phyloP scores from a whole-genome alignment of 2,888 invertebrate genomes.

The Cabera pusaria region DNA sequence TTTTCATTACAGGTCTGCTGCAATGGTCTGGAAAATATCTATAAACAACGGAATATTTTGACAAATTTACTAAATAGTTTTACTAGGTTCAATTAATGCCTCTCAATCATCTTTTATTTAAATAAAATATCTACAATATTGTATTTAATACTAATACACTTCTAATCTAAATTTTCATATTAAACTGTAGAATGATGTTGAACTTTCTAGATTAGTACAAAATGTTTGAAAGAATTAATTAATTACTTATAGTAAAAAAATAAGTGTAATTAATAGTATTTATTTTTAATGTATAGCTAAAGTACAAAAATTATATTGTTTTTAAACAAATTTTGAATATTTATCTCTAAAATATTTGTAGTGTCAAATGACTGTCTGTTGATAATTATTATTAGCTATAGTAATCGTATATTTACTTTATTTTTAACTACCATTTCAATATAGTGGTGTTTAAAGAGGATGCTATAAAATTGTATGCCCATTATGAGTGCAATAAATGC shows the following conservation, averaged over 20 bases:
- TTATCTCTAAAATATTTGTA: conserved; percentile 8
- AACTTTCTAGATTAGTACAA: no score
- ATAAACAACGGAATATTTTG: conserved; percentile 9
- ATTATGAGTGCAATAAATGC: conserved; percentile 43
- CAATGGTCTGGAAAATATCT: conserved; percentile 28
- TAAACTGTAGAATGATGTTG: no score
- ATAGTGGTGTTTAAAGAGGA: background rate
- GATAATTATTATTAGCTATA: conserved; percentile 10
- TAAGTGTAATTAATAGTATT: no score
- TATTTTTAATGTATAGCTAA: no score
- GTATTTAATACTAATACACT: no score
- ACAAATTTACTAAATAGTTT: no score
- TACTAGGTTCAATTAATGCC: no score
- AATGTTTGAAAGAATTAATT: no score
- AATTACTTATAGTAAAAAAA: no score
- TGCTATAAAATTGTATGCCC: conserved; percentile 14
- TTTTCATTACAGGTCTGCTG: conserved; percentile 28
- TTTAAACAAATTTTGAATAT: background rate
- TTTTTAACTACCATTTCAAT: conserved; percentile 7
- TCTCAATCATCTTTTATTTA: no score
- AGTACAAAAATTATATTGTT: conserved; percentile 5
- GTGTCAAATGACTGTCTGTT: background rate
- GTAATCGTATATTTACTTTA: conserved; percentile 2
- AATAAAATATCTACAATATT: no score
- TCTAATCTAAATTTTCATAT: no score